phyloP scores from a whole-genome alignment of 2,888 invertebrate species.

The Subacronicta megacephala region DNA sequence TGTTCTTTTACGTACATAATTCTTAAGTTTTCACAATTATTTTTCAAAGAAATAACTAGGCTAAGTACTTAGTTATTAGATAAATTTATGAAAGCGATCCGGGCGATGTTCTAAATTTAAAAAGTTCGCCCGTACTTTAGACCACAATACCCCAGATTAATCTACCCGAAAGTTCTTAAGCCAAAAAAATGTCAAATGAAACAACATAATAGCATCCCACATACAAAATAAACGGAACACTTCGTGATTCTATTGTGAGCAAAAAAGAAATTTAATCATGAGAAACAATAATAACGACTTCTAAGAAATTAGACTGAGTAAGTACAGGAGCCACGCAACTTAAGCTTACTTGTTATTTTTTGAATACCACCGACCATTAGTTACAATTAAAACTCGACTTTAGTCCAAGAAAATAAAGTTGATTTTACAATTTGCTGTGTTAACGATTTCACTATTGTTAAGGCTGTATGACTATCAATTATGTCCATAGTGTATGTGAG shows the following conservation, averaged over 20 bases:
- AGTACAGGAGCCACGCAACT: conserved; percentile 89
- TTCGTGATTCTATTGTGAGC: conserved; percentile 82
- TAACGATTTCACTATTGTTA: conserved; percentile 86
- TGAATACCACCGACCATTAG: conserved; percentile 67
- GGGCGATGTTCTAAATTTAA: conserved; percentile 19
- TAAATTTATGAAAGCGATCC: background rate
- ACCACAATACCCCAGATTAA: conserved; percentile 34
- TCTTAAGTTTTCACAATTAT: no score
- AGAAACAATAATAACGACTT: conserved; percentile 89
- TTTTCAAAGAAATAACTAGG: no score
- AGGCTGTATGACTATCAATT: conserved; percentile 89
- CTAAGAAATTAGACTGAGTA: conserved; percentile 87
- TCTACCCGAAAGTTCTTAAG: conserved; percentile 48
- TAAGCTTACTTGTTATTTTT: conserved; percentile 81
- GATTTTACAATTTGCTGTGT: conserved; percentile 50
- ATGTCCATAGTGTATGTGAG: conserved; percentile 84
- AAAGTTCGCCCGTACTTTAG: conserved; percentile 20
- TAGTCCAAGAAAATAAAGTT: conserved; percentile 60
- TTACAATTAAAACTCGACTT: conserved; percentile 57
- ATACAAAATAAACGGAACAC: conserved; percentile 76
- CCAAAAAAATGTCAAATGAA: conserved; percentile 67
- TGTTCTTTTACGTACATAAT: no score
- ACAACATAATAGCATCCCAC: conserved; percentile 72
- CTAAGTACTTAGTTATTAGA: no score
- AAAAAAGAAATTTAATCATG: conserved; percentile 90